Evolutionary conservation across 1,140 invertebrate species (phyloP).

Genomic region (Drosophila kepulauana): DNA sequence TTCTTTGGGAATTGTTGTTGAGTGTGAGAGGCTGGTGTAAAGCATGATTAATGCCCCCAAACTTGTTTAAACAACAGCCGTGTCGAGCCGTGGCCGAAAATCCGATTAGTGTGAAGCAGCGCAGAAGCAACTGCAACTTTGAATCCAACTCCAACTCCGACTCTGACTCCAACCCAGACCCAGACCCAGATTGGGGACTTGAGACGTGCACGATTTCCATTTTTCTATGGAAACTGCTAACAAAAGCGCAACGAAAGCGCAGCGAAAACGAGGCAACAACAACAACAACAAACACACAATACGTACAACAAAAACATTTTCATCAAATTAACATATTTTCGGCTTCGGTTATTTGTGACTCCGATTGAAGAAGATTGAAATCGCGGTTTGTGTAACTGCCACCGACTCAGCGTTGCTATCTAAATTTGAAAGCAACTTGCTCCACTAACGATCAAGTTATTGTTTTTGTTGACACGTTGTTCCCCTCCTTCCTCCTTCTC

Average conservation of each 20-base stretch:
- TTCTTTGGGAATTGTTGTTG: background rate
- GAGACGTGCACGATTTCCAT: conserved; percentile 72
- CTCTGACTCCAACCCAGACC: background rate
- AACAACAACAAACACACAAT: conserved; percentile 23
- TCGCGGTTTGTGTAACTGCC: conserved; percentile 50
- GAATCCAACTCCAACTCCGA: no score
- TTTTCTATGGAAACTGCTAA: conserved; percentile 74
- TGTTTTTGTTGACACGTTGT: conserved; percentile 35
- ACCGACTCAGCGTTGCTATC: conserved; percentile 43
- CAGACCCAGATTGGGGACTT: background rate
- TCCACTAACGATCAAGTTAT: conserved; percentile 57
- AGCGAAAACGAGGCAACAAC: conserved; percentile 37
- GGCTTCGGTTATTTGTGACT: conserved; percentile 28
- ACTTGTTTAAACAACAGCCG: conserved; percentile 79
- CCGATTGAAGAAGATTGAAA: conserved; percentile 37
- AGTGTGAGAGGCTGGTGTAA: conserved; percentile 61
- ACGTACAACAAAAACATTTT: conserved; percentile 59
- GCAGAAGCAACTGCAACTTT: conserved; percentile 21
- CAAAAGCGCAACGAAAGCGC: conserved; percentile 62
- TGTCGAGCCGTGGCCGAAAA: conserved; percentile 78
- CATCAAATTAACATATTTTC: conserved; percentile 80
- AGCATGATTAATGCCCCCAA: conserved; percentile 80
- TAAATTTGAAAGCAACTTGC: conserved; percentile 54
- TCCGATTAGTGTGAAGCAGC: conserved; percentile 72
- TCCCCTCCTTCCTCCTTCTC: background rate